Evolutionary conservation across 2,113 vertebrate genomes (phyloP), one percentile per base, ranked within the genome.

Genomic region (Apaloderma vittatum): DNA sequence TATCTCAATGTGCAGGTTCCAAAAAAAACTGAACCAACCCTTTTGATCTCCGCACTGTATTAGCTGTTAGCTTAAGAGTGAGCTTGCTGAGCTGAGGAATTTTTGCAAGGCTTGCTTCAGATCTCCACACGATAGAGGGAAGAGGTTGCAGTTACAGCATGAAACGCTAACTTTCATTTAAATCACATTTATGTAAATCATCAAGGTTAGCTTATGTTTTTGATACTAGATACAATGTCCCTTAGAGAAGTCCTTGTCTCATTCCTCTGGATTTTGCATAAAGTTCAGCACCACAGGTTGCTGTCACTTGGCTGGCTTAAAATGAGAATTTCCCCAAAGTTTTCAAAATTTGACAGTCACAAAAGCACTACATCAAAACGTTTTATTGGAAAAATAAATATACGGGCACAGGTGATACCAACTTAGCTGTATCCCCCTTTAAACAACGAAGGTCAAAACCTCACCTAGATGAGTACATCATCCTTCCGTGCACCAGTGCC

Each of bases 1-100:
- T 97, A 97, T 97, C 93, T 89, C 73, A 74, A 66, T 45, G 67
- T 68, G 59, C 91, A 95, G 71, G 78, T 96, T 97, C 81, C 90
- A 97, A 92, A 94, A 91, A 95, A 92, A 94, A 65, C 88, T 52
- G 51, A 95, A 94, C 34, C 36, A 86, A 79, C 58, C 65, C 87
- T 91, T 97, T 97, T 97, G 96, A 97, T 97, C 96, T 97, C 76
- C 83, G 76, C 51, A 79, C 82, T 87, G 30, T 82, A 94, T 96
- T 96, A 95, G 88, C 86, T 96, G 86, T 94, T 96, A 95, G 91
- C 74, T 93, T 96, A 92, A 74, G 88, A 95, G 66, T 9, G 45
- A 85, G 93, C 79, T 94, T 96, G 96, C 96, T 92, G 96, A 96
- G 91, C 49, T 27, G 83, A 76, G 87, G 79, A 95, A 94, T 94